A percentile compares a stretch with the other conserved stretches of the same genome.
These are phyloP conservation scores for Varanus salvator DNA, from an alignment of 2,113 vertebrate genomes.

Conservation along the genomic window DNA sequence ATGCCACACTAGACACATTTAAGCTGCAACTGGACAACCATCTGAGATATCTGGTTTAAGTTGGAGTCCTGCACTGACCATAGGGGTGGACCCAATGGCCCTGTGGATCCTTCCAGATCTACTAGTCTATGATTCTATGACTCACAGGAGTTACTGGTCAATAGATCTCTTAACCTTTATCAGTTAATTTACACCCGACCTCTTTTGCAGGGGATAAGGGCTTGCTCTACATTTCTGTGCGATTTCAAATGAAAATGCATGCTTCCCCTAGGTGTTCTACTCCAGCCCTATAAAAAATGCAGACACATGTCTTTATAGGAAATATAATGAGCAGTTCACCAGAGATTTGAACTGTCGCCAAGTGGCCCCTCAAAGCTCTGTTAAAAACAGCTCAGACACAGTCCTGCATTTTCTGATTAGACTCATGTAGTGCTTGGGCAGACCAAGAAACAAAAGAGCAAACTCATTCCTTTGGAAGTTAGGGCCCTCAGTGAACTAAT, in stretches of 20 bases:
- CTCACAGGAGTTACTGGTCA: conserved; percentile 18
- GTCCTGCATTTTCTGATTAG: conserved; percentile 45
- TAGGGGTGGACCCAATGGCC: too few species aligned
- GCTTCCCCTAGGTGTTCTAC: conserved; percentile 52
- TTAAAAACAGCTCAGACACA: conserved; percentile 51
- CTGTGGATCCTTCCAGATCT: too few species aligned
- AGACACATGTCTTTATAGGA: conserved; percentile 52
- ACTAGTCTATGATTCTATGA: neutral
- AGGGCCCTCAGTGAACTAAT: conserved; percentile 21
- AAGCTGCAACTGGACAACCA: too few species aligned
- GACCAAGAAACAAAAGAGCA: conserved; percentile 42
- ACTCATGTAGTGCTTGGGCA: conserved; percentile 29
- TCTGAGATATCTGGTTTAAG: too few species aligned
- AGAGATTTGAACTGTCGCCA: conserved; percentile 56
- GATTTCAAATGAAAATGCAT: conserved; percentile 70
- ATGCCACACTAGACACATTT: too few species aligned
- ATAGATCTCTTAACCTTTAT: neutral
- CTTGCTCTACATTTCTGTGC: conserved; percentile 37
- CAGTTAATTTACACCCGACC: conserved; percentile 40
- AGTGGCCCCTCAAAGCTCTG: conserved; percentile 41
- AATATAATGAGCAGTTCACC: conserved; percentile 57
- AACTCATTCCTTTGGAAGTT: conserved; percentile 6
- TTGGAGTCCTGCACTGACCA: too few species aligned
- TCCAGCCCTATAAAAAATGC: conserved; percentile 62
- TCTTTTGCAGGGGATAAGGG: conserved; percentile 52